Conservation (phyloP, 1,140 invertebrate genomes). For the Drosophila athabasca region DNA sequence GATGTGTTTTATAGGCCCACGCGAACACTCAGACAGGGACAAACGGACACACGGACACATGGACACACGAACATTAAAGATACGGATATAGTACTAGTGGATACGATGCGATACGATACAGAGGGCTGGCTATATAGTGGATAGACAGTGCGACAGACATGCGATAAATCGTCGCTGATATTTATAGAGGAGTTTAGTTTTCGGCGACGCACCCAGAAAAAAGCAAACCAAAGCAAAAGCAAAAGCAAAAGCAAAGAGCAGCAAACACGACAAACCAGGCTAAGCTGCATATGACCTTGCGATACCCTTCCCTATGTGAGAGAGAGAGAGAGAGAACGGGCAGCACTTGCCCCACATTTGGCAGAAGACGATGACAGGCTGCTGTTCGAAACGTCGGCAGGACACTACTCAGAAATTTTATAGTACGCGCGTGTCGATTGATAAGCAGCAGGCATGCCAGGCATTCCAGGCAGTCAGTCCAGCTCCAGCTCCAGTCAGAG, state of each 20-base stretch:
- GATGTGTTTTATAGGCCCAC: constrained; percentile 68
- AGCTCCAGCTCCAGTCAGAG: background rate
- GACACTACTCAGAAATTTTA: constrained; percentile 59
- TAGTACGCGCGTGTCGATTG: constrained; percentile 70
- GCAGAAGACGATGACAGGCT: no score
- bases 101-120: background rate
- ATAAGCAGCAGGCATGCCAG: constrained; percentile 52
- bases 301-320: constrained; percentile 29
- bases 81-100: constrained; percentile 15
- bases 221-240: constrained; percentile 3
- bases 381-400: constrained; percentile 11
- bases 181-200: constrained; percentile 74
- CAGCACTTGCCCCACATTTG: no score
- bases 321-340: no score
- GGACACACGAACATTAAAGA: constrained; percentile 3
- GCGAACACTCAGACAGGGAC: constrained; percentile 38
- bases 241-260: constrained; percentile 1
- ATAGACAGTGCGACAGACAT: constrained; percentile 56
- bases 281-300: constrained; percentile 39
- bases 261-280: constrained; percentile 29
- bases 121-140: constrained; percentile 6
- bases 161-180: constrained; percentile 72
- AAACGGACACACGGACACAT: constrained; percentile 8
- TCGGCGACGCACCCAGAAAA: constrained; percentile 55
- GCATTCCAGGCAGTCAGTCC: background rate